Percentiles rank a stretch among this genome's conserved stretches.
These are phyloP conservation scores for Psix sp. DNA, from an alignment of 1,140 invertebrate genomes.

Conservation along the genomic window DNA sequence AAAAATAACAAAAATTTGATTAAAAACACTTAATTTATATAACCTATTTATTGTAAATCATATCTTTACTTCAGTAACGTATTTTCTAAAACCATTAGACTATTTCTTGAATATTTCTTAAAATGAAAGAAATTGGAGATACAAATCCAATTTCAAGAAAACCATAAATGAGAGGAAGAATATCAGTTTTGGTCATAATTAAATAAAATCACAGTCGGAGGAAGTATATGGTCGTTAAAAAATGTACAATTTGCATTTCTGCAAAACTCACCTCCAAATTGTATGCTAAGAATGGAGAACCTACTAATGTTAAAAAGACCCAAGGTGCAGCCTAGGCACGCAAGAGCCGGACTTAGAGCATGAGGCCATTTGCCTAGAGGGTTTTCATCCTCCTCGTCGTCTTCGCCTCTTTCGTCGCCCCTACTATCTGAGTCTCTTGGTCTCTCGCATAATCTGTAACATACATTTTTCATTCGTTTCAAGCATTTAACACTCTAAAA, in stretches of 20 bases:
- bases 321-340: constrained; percentile 89
- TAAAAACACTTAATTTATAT: no score
- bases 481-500: constrained; percentile 1
- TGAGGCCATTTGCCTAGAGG: constrained; percentile 85
- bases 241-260: constrained; percentile 32
- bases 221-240: no score
- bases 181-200: no score
- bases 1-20: constrained; percentile 63
- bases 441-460: constrained; percentile 57
- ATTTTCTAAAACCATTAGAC: no score
- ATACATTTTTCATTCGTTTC: constrained; percentile 8
- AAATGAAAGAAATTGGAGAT: no score
- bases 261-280: constrained; percentile 85
- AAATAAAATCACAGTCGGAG: no score
- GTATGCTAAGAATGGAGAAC: constrained; percentile 90
- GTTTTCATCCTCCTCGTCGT: constrained; percentile 74
- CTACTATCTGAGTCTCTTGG: constrained; percentile 53
- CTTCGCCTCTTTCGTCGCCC: constrained; percentile 59
- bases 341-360: constrained; percentile 86
- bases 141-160: no score
- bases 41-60: no score
- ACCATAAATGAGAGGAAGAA: no score
- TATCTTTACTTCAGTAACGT: no score
- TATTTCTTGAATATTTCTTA: no score
- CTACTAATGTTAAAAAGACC: constrained; percentile 93